phyloP scores from a whole-genome alignment of 2,888 invertebrate species.

The Synergus laeviventris region DNA sequence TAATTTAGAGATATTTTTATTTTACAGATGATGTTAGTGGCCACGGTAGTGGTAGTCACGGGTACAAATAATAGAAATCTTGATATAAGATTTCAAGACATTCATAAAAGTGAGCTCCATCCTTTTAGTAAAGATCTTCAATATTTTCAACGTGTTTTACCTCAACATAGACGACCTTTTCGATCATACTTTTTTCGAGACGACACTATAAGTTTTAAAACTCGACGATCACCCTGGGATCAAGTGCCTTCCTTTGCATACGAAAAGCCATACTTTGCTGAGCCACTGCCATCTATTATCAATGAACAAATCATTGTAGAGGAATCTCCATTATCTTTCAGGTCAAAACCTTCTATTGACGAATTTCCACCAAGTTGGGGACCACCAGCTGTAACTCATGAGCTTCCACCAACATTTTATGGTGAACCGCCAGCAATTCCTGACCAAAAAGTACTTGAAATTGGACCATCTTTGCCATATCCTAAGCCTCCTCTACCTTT shows the following conservation, averaged over 20 bases:
- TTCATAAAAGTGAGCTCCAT: background rate
- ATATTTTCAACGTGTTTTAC: background rate
- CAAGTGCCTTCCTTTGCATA: constrained; percentile 46
- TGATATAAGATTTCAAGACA: constrained; percentile 36
- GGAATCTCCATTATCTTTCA: constrained; percentile 41
- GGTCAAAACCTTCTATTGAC: background rate
- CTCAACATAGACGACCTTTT: background rate
- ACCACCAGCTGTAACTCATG: constrained; percentile 15
- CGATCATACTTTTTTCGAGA: constrained; percentile 37
- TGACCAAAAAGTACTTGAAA: background rate
- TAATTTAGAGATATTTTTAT: background rate
- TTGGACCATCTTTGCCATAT: background rate
- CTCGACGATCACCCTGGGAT: constrained; percentile 45
- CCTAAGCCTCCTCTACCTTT: background rate
- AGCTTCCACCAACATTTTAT: constrained; percentile 34
- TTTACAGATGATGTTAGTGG: constrained; percentile 60
- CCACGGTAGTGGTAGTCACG: constrained; percentile 54
- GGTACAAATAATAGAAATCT: constrained; percentile 55
- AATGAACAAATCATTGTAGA: constrained; percentile 40
- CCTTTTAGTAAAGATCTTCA: background rate
- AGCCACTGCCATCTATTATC: constrained; percentile 41
- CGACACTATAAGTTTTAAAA: constrained; percentile 38
- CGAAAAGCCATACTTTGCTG: constrained; percentile 44
- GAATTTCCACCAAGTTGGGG: background rate
- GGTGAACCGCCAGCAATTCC: constrained; percentile 3